phyloP scores from a whole-genome alignment of 2,113 vertebrate species.

The Corythoichthys intestinalis region DNA sequence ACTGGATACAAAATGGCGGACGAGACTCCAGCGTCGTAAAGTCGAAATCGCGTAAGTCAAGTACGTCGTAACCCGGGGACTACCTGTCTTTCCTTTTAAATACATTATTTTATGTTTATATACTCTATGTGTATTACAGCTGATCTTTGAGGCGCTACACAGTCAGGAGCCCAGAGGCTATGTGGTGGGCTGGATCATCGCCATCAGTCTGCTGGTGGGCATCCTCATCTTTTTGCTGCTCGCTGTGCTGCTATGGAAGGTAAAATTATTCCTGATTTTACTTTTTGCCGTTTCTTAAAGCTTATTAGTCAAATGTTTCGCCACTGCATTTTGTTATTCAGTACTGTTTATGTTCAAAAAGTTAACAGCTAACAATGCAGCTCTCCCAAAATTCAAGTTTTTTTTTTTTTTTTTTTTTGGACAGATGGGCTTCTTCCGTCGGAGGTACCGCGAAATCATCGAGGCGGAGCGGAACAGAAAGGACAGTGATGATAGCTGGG shows the following conservation, averaged over 20 bases:
- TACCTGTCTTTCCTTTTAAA: too few relatives aligned
- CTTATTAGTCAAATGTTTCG: neutral
- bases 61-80: too few relatives aligned
- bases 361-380: too few relatives aligned
- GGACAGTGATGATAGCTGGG: slow-evolving; percentile 94
- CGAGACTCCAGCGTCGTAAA: too few relatives aligned
- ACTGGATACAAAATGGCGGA: too few relatives aligned
- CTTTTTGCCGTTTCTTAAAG: neutral
- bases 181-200: slow-evolving; percentile 98
- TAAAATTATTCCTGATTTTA: slow-evolving; percentile 57
- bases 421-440: slow-evolving; percentile 98
- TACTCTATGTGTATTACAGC: slow-evolving; percentile 69
- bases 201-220: slow-evolving; percentile 96
- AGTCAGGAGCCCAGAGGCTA: slow-evolving; percentile 95
- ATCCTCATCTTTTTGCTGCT: slow-evolving; percentile 97
- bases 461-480: slow-evolving; percentile 96
- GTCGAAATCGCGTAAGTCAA: too few relatives aligned
- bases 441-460: slow-evolving; percentile 95
- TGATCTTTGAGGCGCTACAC: slow-evolving; percentile 96
- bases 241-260: slow-evolving; percentile 97
- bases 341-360: neutral
- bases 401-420: slow-evolving; percentile 18
- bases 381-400: neutral
- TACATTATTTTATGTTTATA: too few relatives aligned
- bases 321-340: neutral